Percentiles rank a stretch among this genome's conserved stretches.
Conservation (phyloP, 1,140 invertebrate genomes). For the Anadara kagoshimensis region DNA sequence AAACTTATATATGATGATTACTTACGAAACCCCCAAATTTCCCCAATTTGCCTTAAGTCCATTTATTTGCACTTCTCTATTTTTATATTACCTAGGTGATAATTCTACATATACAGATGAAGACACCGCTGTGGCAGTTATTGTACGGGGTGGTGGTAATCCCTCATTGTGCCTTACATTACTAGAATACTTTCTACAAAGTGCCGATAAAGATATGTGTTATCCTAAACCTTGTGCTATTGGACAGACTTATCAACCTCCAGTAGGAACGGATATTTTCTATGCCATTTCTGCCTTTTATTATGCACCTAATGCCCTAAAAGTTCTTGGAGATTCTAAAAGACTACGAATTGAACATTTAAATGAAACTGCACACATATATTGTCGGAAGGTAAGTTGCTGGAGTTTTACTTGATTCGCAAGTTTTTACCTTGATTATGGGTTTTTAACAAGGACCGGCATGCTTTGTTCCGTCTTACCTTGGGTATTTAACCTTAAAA, state of each 20-base stretch:
- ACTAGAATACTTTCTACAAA: conserved; percentile 51
- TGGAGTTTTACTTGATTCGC: too few species aligned
- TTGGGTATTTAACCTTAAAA: too few species aligned
- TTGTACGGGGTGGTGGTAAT: conserved; percentile 50
- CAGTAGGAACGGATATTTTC: conserved; percentile 54
- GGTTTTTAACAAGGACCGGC: too few species aligned
- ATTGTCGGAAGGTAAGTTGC: conserved; percentile 54
- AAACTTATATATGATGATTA: too few species aligned
- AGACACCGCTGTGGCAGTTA: background rate
- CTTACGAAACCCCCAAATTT: too few species aligned
- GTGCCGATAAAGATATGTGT: conserved; percentile 47
- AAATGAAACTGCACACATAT: conserved; percentile 37
- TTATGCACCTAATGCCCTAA: conserved; percentile 50
- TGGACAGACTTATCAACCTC: conserved; percentile 62
- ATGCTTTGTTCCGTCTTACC: too few species aligned
- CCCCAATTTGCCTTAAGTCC: background rate
- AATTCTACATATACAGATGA: background rate
- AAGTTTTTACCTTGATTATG: too few species aligned
- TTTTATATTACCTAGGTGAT: background rate
- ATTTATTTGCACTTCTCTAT: too few species aligned
- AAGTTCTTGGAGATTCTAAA: conserved; percentile 44
- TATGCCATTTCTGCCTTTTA: conserved; percentile 62
- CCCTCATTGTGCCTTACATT: conserved; percentile 53
- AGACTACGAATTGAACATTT: conserved; percentile 51
- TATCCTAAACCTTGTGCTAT: conserved; percentile 68